These are phyloP conservation scores for Charanyca ferruginea DNA, from an alignment of 2,888 invertebrate genomes.

Conservation along the genomic window DNA sequence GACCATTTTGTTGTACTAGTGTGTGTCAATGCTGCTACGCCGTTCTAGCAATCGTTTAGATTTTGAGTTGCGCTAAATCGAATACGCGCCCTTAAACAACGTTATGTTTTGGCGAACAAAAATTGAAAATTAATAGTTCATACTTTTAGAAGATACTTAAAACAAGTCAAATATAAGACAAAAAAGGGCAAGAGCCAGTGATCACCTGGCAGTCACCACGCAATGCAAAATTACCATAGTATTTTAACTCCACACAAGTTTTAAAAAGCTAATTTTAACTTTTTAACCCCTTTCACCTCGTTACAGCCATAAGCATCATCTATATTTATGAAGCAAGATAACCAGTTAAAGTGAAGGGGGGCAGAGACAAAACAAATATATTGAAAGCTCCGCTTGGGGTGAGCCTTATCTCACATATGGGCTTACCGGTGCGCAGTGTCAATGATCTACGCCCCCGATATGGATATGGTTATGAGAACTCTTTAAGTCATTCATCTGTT, in stretches of 20 bases:
- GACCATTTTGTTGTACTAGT: too few species aligned
- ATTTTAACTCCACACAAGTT: background rate
- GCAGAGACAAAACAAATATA: conserved; percentile 64
- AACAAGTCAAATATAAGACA: too few species aligned
- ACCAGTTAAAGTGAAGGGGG: conserved; percentile 52
- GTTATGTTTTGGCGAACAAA: background rate
- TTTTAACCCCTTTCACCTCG: conserved; percentile 44
- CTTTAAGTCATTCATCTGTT: conserved; percentile 42
- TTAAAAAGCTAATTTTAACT: conserved; percentile 29
- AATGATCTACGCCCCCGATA: conserved; percentile 75
- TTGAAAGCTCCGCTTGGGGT: conserved; percentile 68
- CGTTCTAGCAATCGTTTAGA: too few species aligned
- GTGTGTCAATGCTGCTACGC: too few species aligned
- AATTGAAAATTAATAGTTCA: too few species aligned
- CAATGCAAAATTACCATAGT: background rate
- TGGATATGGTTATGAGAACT: conserved; percentile 39
- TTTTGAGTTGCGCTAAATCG: too few species aligned
- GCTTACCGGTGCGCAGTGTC: conserved; percentile 78
- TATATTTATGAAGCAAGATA: conserved; percentile 60
- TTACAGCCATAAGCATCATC: conserved; percentile 29
- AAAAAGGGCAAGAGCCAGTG: too few species aligned
- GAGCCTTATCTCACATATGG: conserved; percentile 75
- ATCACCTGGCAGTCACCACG: conserved; percentile 10
- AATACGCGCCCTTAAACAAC: background rate
- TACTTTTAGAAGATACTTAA: too few species aligned